A percentile compares a stretch with the other conserved stretches of the same genome.
Evolutionary conservation across 2,113 vertebrate genomes (phyloP).

Genomic region (Lota lota): DNA sequence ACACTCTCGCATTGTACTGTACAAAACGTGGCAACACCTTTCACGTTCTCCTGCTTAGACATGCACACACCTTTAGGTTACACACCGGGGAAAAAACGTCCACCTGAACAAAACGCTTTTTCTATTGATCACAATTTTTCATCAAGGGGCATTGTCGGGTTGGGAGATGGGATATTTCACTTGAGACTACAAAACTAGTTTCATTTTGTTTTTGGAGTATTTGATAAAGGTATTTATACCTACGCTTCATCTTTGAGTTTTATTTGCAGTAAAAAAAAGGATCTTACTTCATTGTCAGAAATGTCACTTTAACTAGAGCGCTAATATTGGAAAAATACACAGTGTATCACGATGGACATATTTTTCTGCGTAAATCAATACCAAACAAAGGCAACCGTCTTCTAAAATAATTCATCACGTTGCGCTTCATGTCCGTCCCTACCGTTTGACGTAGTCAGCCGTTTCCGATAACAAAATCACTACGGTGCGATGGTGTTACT

Average conservation of each 20-base stretch:
- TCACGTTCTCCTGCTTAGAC: slow-evolving; percentile 68
- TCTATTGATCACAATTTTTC: neutral
- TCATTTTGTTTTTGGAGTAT: neutral
- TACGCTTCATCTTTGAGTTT: neutral
- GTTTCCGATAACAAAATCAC: slow-evolving; percentile 31
- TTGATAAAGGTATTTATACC: neutral
- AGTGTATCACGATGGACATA: slow-evolving; percentile 31
- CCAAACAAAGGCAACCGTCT: slow-evolving; percentile 15
- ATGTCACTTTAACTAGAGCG: neutral
- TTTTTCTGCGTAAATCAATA: slow-evolving; percentile 27
- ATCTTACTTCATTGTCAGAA: slow-evolving; percentile 14
- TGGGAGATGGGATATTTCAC: neutral
- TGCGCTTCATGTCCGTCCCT: slow-evolving; percentile 8
- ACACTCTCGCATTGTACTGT: slow-evolving; percentile 76
- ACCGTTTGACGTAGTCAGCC: slow-evolving; percentile 14
- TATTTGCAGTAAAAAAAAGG: neutral
- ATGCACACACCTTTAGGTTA: slow-evolving; percentile 62
- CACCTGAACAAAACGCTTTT: slow-evolving; percentile 23
- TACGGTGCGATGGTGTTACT: slow-evolving; percentile 28
- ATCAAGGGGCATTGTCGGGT: neutral
- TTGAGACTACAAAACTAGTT: neutral
- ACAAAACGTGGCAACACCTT: slow-evolving; percentile 86
- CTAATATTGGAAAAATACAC: neutral
- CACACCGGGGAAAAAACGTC: slow-evolving; percentile 42
- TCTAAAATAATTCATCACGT: slow-evolving; percentile 13